phyloP scores from a whole-genome alignment of 2,888 invertebrate genomes.

The Blastobasis lacticolella region DNA sequence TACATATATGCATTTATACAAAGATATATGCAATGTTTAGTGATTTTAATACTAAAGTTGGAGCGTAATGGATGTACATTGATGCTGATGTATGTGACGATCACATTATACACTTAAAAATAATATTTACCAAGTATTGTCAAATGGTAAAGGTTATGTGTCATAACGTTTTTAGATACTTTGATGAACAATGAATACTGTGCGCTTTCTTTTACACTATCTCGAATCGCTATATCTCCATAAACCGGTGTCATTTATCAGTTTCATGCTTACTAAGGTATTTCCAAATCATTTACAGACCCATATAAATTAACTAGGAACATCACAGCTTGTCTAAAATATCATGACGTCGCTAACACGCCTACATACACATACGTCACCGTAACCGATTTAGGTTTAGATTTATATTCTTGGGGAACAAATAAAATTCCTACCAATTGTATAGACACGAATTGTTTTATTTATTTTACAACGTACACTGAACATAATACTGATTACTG shows the following conservation, averaged over 20 bases:
- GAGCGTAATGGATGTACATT: conserved; percentile 65
- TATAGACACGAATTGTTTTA: conserved; percentile 12
- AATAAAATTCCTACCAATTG: conserved; percentile 3
- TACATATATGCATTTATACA: conserved; percentile 75
- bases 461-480: conserved; percentile 19
- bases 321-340: too few relatives aligned
- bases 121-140: conserved; percentile 73
- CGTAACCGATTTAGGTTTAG: conserved; percentile 9
- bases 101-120: conserved; percentile 68
- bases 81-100: conserved; percentile 48
- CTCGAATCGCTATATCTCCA: conserved; percentile 51
- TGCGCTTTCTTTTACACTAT: conserved; percentile 60
- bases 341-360: too few relatives aligned
- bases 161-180: conserved; percentile 26
- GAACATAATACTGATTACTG: conserved; percentile 47
- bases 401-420: conserved; percentile 11
- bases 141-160: conserved; percentile 61
- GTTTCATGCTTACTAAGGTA: too few relatives aligned
- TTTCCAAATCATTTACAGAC: too few relatives aligned
- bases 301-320: too few relatives aligned
- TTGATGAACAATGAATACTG: conserved; percentile 32
- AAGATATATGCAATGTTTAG: conserved; percentile 74
- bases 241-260: conserved; percentile 11
- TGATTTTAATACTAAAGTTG: conserved; percentile 70
- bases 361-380: too few relatives aligned